Conservation (phyloP, 2,888 invertebrate species). For the Lasioglossum vierecki region DNA sequence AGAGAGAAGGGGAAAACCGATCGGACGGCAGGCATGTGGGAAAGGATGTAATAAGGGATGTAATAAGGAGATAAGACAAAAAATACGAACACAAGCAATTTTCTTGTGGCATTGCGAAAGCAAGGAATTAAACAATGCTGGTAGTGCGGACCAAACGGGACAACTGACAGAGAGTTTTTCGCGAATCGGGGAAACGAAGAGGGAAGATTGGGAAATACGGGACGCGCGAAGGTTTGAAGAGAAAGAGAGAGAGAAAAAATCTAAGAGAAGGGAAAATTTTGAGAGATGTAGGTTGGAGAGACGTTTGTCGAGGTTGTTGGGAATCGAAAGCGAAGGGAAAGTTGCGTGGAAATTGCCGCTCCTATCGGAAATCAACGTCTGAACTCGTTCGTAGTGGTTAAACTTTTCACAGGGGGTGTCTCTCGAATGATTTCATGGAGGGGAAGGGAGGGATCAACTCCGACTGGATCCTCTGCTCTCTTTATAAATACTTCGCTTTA, state of each 20-base stretch:
- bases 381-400: conserved; percentile 69
- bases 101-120: conserved; percentile 73
- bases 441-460: not conserved
- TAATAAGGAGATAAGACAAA: conserved; percentile 68
- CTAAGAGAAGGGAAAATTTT: conserved; percentile 3
- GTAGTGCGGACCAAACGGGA: conserved; percentile 83
- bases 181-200: conserved; percentile 10
- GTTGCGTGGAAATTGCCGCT: conserved; percentile 70
- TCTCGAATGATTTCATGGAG: conserved; percentile 32
- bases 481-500: not conserved
- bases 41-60: conserved; percentile 69
- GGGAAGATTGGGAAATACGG: conserved; percentile 11
- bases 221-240: conserved; percentile 19
- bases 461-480: not conserved
- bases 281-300: conserved; percentile 17
- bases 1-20: conserved; percentile 69
- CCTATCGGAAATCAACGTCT: conserved; percentile 74
- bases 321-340: conserved; percentile 27
- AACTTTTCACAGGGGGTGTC: conserved; percentile 50
- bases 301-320: conserved; percentile 19
- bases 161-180: conserved; percentile 75
- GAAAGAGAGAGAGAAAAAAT: not conserved
- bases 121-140: conserved; percentile 78
- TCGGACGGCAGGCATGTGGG: conserved; percentile 81
- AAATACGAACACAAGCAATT: conserved; percentile 69